Base-by-base conservation (phyloP, 2,113 vertebrate genomes). In the Ciconia boyciana region DNA sequence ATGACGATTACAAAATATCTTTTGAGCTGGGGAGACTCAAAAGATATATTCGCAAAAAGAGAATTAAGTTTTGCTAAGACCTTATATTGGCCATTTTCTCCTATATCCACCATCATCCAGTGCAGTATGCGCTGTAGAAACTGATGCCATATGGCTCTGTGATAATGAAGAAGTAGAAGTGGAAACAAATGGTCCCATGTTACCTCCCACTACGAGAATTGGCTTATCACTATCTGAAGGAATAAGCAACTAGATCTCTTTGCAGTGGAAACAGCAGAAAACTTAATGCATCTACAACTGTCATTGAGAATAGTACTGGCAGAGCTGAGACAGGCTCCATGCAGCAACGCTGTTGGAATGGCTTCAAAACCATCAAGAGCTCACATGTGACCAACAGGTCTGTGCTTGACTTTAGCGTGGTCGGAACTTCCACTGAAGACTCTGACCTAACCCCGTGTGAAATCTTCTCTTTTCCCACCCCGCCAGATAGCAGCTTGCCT, bases 181-280 rank as follows among this genome's bases (percentile, higher is more conserved):
- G 89, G 91, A 91, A 96, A 94, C 72, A 75, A 93, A 89, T 54
- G 93, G 94, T 87, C 92, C 94, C 61, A 3, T 54, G 83, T 25
- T n/a, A 16, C 86, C 83, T 96, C 89, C 91, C 81, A 72, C 77
- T 29, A 49, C 0, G 8, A 68, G 83, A 92, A n/a, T 0, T 24
- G 75, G 41, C 49, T 94, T 60, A 31, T 74, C 21, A 4, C 34
- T 77, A 44, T 25, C 82, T 13, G 28, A 65, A 69, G 69, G 79
- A 74, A 79, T 6, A n/a, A 92, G 61, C 86, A 92, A 32, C 25
- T 34, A 6, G 28, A 65, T 44, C 70, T 66, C 29, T 64, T 11
- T 70, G 87, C 84, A 58, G 64, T n/a, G 85, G 64, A 26, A 75
- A 81, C 6, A 81, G 52, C 71, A 72, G 48, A 80, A 96, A 90